Evolutionary conservation across 2,113 vertebrate genomes (phyloP), one percentile per base, ranked within the genome.

Genomic region (Chunga burmeisteri): DNA sequence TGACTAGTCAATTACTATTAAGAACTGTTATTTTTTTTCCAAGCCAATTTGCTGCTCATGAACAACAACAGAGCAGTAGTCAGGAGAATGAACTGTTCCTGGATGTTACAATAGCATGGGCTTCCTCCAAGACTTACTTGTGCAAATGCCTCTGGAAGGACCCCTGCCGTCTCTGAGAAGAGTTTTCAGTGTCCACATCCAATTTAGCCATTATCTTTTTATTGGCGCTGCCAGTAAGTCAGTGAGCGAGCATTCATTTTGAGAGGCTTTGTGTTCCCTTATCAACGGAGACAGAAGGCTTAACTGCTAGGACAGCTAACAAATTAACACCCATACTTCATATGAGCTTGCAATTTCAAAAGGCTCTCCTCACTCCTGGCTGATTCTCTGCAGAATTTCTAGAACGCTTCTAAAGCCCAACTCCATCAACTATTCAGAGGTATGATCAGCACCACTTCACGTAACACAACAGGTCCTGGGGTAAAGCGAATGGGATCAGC

Each of bases 21-120:
- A 66, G 46, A 40, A 55, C 32, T 66, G 46, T 27, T 52, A 16
- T 47, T 71, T 92, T 36, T 36, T 79, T 87, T 72, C 73, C 87
- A 91, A 93, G 74, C 70, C 87, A 93, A 85, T 95, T 95, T 95
- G 70, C 81, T 85, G 71, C 81, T 89, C 46, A 44, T 73, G 88
- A 94, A 68, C 90, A 90, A 81, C 56, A 88, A 91, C 34, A 87
- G 86, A 91, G 32, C 63, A 79, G 44, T 18, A 77, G 62, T 47
- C 66, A 84, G 65, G 44, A 94, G 46, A 93, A 94, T 16, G 34
- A 96, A 72, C 40, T 73, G 34, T 72, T 85, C 78, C 66, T 93
- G 91, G 68, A 65, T 66, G n/a, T 68, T 73, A 91, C 88, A 95
- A 75, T 29, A 71, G 77, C 77, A 81, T 8, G 23, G 53, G 52